Conservation (phyloP, 2,888 invertebrate species). For the Apomyelois bistriatella region DNA sequence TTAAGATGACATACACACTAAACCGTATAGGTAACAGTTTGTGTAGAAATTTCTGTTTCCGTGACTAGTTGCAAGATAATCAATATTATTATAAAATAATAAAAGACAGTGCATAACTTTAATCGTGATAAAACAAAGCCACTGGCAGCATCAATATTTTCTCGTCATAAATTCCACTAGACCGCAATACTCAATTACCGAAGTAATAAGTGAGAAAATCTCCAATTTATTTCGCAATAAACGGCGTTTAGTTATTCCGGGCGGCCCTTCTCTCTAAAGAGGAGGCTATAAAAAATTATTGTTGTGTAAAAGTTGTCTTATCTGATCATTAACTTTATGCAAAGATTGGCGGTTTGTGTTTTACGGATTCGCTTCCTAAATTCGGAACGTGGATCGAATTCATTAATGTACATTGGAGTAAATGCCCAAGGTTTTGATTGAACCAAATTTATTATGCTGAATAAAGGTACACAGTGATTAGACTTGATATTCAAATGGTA, state of each 20-base stretch:
- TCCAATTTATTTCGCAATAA: conserved; percentile 33
- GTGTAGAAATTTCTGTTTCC: too few species aligned
- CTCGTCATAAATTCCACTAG: conserved; percentile 2
- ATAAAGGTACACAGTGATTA: too few species aligned
- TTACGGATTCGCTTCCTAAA: background rate
- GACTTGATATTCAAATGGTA: too few species aligned
- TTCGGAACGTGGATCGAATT: too few species aligned
- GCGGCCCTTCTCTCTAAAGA: background rate
- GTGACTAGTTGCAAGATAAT: too few species aligned
- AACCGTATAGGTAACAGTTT: too few species aligned
- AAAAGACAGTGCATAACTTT: background rate
- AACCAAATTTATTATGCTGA: too few species aligned
- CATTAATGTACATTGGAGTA: too few species aligned
- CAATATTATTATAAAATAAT: too few species aligned
- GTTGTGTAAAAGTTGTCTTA: conserved; percentile 1
- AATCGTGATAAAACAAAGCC: background rate
- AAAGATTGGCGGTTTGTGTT: background rate
- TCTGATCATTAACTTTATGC: background rate
- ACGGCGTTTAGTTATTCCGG: conserved; percentile 21
- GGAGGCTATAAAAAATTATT: background rate
- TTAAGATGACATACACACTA: too few species aligned
- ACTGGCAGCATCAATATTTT: background rate
- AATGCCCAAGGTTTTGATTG: too few species aligned
- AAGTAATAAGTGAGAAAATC: conserved; percentile 28
- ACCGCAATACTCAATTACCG: conserved; percentile 23